phyloP scores from a whole-genome alignment of 1,140 invertebrate genomes.

The fruit fly (Drosophila melanogaster) region Release_6_plus_ISO1_MT NT_033779.5:10106501-10107000 shows the following conservation, averaged over 20 bases:
- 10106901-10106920: slow-evolving; percentile 56
- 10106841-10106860: slow-evolving; percentile 32
- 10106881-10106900: slow-evolving; percentile 11
- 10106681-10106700: slow-evolving; percentile 60
- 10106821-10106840: slow-evolving; percentile 23
- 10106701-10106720: slow-evolving; percentile 50
- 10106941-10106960: slow-evolving; percentile 28
- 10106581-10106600: slow-evolving; percentile 55
- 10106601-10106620: slow-evolving; percentile 30
- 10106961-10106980: slow-evolving; percentile 7
- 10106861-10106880: slow-evolving; percentile 41
- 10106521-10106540: slow-evolving; percentile 14
- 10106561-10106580: slow-evolving; percentile 1
- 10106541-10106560: slow-evolving; percentile 11
- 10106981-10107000: slow-evolving; percentile 28
- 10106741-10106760: slow-evolving; percentile 6
- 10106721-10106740: slow-evolving; percentile 4
- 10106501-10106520: slow-evolving; percentile 25
- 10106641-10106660: slow-evolving; percentile 24
- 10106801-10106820: slow-evolving; percentile 23
- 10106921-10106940: slow-evolving; percentile 51
- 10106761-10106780: slow-evolving; percentile 72
- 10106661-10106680: slow-evolving; percentile 1
- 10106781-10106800: slow-evolving; percentile 22
- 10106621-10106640: slow-evolving; percentile 32